Conservation (phyloP, 30 jellyfish, hydroid and myxozoan species). For the Aurelia sp. region DNA sequence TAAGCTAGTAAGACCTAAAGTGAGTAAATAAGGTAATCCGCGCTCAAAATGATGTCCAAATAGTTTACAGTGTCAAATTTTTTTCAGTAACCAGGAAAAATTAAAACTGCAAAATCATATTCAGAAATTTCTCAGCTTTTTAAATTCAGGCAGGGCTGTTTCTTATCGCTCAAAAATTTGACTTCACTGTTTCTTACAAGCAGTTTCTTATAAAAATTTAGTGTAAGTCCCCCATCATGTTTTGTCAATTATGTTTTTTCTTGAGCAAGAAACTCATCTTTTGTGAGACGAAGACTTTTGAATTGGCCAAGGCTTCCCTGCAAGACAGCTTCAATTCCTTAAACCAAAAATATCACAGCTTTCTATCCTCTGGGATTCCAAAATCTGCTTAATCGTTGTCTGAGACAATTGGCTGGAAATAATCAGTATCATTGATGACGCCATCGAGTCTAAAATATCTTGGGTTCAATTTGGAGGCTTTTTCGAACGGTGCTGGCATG, state of each 20-base stretch:
- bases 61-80: no score
- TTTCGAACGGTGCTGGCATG: conserved; percentile 19
- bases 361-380: conserved; percentile 3
- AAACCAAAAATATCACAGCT: conserved; percentile 10
- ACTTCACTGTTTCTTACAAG: no score
- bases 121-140: no score
- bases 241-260: not conserved
- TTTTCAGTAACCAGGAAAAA: no score
- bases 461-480: not conserved
- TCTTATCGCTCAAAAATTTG: no score
- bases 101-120: no score
- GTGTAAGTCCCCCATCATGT: not conserved
- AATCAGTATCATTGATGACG: conserved; percentile 6
- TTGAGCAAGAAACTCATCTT: not conserved
- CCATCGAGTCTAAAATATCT: not conserved
- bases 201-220: no score
- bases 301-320: not conserved
- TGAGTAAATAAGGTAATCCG: no score
- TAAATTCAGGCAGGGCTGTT: no score
- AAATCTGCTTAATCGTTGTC: conserved; percentile 3
- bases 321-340: not conserved
- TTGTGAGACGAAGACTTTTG: not conserved
- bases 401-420: conserved; percentile 11
- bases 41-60: no score
- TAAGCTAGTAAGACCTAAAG: no score